These are phyloP conservation scores for Microplitis demolitor DNA, from an alignment of 1,140 invertebrate genomes.

Conservation along the genomic window DNA sequence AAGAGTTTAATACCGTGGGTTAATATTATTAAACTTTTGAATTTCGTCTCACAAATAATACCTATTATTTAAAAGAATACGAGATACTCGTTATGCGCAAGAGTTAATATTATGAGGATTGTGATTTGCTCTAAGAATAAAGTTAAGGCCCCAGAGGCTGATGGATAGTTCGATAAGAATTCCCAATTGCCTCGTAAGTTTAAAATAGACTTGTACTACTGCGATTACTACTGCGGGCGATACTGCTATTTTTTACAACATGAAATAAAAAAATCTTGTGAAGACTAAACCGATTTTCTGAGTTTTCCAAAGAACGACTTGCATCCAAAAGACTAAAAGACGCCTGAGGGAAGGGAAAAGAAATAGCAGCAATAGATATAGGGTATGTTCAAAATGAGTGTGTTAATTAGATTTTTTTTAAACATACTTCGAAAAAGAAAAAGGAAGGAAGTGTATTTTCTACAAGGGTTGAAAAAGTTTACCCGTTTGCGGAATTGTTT, in stretches of 20 bases:
- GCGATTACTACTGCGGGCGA: not conserved
- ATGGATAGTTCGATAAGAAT: constrained; percentile 4
- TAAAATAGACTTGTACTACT: not conserved
- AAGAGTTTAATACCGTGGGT: too few relatives aligned
- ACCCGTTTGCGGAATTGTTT: constrained; percentile 20
- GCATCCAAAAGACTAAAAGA: not conserved
- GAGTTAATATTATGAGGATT: not conserved
- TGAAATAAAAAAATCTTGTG: not conserved
- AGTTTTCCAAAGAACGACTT: not conserved
- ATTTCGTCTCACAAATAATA: too few relatives aligned
- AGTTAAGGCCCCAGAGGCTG: not conserved
- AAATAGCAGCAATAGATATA: not conserved
- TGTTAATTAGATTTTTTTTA: too few relatives aligned
- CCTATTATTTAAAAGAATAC: too few relatives aligned
- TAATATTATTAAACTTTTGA: too few relatives aligned
- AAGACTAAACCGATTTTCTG: constrained; percentile 6
- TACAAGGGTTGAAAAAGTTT: constrained; percentile 24
- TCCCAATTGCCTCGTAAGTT: not conserved
- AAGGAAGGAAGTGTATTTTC: constrained; percentile 2
- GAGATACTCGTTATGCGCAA: not conserved
- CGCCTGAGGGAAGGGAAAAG: not conserved
- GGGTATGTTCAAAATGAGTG: not conserved
- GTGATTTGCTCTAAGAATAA: not conserved
- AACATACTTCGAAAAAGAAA: too few relatives aligned
- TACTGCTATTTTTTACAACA: too few relatives aligned